Evolutionary conservation across 2,113 vertebrate species (phyloP).

Genomic region (Neoarius graeffei): DNA sequence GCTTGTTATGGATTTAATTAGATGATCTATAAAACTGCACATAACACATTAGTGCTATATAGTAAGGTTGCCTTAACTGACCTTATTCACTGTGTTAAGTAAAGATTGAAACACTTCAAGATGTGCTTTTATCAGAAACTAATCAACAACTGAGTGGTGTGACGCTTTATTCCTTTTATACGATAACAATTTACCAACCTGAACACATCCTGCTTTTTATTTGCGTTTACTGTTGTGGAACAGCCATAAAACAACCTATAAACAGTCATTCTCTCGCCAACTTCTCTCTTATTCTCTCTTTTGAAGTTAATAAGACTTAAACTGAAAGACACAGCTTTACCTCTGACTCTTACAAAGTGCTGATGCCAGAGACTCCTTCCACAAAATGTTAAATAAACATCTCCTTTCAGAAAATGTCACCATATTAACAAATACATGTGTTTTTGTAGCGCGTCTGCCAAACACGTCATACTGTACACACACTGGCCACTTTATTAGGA

Average conservation of each 20-base stretch:
- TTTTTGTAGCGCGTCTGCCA: not conserved
- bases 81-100: no score
- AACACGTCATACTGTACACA: no score
- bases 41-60: not conserved
- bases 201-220: not conserved
- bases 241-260: not conserved
- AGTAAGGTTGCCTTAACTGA: not conserved
- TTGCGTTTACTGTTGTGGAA: not conserved
- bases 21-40: not conserved
- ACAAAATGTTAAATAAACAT: not conserved
- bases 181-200: not conserved
- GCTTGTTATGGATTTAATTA: slow-evolving; percentile 47
- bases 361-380: not conserved
- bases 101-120: not conserved
- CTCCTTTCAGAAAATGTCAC: not conserved
- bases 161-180: not conserved
- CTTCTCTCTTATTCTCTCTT: not conserved
- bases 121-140: not conserved
- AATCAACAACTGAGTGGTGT: not conserved
- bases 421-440: not conserved
- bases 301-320: not conserved
- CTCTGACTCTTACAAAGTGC: not conserved
- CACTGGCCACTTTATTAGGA: no score
- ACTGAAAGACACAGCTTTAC: not conserved
- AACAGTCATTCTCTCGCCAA: not conserved